Evolutionary conservation across 30 jellyfish, hydroid and myxozoan species (phyloP), one percentile per base, ranked within the genome.

Genomic region (Hydractinia symbiolongicarpus): DNA sequence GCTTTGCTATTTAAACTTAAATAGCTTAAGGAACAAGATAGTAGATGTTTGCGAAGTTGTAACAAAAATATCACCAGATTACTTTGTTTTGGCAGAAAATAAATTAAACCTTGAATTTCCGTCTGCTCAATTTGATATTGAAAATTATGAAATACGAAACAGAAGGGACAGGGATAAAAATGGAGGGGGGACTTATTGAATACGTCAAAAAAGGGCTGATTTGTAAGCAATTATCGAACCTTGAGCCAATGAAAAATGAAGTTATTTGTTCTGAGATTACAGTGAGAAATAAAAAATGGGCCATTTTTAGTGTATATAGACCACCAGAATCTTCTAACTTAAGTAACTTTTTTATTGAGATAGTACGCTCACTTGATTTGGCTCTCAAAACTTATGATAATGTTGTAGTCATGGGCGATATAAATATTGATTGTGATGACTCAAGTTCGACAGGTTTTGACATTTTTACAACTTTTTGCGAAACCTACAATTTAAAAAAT

Each of bases 161-260:
- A 58, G 69, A 58, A 58, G 19, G 69, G 69, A 58, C 69, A 58
- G 69, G 69, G 69, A 58, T 58, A 58, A 58, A 16, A 58, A 58
- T 58, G 69, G 69, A 11, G 69, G 69, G n/a, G 69, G 69, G 69
- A 16, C 69, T 58, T 58, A 58, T 58, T 58, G 69, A 58, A 58
- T 58, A 58, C 19, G 69, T 58, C 69, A 58, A 58, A 58, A n/a
- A 58, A 58, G 69, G 69, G 69, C 69, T 58, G 19, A 58, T 58
- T 58, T 58, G 69, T 58, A 58, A 58, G 69, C 69, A 58, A 58
- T 58, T 58, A 58, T 58, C 69, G 69, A 58, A 58, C 17, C 69
- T 58, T 58, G n/a, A n/a, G n/a, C n/a, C n/a, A n/a, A n/a, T n/a
- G n/a, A n/a, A n/a, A n/a, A n/a, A n/a, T n/a, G n/a, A 16, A 58